Evolutionary conservation across 2,888 invertebrate species (phyloP).

Genomic region (Atrina japonica): DNA sequence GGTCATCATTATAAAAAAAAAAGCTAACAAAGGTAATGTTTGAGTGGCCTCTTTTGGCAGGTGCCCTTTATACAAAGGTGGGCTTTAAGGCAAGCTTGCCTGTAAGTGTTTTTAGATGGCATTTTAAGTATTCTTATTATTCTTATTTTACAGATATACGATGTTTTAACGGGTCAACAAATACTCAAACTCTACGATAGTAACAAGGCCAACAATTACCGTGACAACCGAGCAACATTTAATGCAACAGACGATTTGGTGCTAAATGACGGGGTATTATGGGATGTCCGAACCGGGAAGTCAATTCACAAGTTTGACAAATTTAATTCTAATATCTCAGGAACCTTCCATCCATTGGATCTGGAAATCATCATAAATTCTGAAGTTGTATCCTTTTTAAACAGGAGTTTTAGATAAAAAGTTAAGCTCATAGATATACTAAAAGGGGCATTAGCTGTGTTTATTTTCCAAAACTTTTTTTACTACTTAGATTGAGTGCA

Average conservation of each 20-base stretch:
- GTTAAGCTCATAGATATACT: not conserved
- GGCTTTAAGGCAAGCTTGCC: not conserved
- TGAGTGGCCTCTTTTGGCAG: too few relatives aligned
- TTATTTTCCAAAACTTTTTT: not conserved
- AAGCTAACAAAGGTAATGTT: too few relatives aligned
- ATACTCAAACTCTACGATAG: slow-evolving; percentile 88
- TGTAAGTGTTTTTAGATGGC: not conserved
- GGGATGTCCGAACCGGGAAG: slow-evolving; percentile 92
- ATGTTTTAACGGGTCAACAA: slow-evolving; percentile 89
- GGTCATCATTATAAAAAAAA: too few relatives aligned
- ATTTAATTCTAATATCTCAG: slow-evolving; percentile 95
- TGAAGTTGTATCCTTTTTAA: slow-evolving; percentile 85
- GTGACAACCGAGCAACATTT: slow-evolving; percentile 95
- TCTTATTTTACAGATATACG: slow-evolving; percentile 87
- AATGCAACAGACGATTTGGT: slow-evolving; percentile 96
- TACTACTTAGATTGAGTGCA: too few relatives aligned
- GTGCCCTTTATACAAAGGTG: too few relatives aligned
- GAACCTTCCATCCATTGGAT: slow-evolving; percentile 97
- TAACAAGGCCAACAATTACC: slow-evolving; percentile 94
- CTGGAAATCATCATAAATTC: slow-evolving; percentile 98
- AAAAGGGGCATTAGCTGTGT: too few relatives aligned
- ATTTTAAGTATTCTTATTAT: too few relatives aligned
- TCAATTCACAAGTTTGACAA: slow-evolving; percentile 99
- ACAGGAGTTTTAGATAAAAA: not conserved
- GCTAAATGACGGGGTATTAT: slow-evolving; percentile 96